These are phyloP conservation scores for Lymantria dispar DNA, from an alignment of 2,888 invertebrate species.

Conservation along the genomic window DNA sequence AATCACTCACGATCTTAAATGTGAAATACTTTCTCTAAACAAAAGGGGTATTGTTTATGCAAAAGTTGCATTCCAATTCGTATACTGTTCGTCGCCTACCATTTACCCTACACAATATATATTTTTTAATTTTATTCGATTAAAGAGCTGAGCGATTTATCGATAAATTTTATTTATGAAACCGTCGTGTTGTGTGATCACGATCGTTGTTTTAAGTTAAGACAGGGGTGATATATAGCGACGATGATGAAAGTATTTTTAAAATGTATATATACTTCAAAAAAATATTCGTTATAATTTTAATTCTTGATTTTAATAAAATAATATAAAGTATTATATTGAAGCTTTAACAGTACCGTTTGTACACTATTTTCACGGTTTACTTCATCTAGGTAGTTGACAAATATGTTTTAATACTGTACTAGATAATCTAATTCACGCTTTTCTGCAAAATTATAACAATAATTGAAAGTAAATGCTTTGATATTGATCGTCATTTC, in stretches of 20 bases:
- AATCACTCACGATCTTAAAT: constrained; percentile 74
- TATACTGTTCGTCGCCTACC: constrained; percentile 80
- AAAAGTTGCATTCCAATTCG: constrained; percentile 74
- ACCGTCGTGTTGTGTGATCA: constrained; percentile 71
- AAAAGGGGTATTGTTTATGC: constrained; percentile 80
- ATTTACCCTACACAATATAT: constrained; percentile 35
- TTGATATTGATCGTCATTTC: no score
- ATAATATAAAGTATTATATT: no score
- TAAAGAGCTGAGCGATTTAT: constrained; percentile 63
- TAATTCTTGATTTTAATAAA: no score
- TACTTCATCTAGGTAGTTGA: no score
- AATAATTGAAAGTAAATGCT: no score
- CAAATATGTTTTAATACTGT: no score
- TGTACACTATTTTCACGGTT: no score
- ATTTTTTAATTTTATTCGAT: constrained; percentile 59
- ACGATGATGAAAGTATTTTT: constrained; percentile 42
- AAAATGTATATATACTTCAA: constrained; percentile 23
- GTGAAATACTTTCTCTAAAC: constrained; percentile 82
- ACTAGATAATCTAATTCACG: no score
- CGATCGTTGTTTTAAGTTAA: constrained; percentile 64
- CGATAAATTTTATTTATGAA: constrained; percentile 69
- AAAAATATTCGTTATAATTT: not conserved
- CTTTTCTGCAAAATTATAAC: no score
- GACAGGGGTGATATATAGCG: constrained; percentile 51
- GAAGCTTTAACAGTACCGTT: no score